Base-by-base conservation (phyloP, 1,140 invertebrate species). In the Leptinotarsa texana region DNA sequence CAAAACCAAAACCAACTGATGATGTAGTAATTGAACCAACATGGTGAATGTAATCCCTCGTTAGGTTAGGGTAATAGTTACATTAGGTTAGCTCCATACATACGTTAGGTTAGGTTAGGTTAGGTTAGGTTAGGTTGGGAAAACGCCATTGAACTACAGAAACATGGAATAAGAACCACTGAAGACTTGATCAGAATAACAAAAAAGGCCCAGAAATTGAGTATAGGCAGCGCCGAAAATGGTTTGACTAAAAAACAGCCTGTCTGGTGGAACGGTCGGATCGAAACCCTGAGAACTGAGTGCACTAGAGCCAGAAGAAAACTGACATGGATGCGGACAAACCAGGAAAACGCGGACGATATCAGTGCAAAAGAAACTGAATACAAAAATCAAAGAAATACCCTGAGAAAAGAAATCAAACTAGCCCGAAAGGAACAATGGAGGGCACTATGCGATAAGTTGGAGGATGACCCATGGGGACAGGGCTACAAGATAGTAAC, bases 261-360 rank as follows among this genome's bases (percentile, higher is more conserved):
- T 27, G 48, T 22, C 22, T 65, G 63, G 22, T 65, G 63, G 63
- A 65, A 57, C n/a, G n/a, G n/a, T 8, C 51, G 51, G n/a, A 57
- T 57, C 4, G 51, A 57, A 57, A 57, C 51, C 51, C 51, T 57
- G 15, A 57, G 51, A 57, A 18, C 15, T 17, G 51, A 57, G n/a
- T 57, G 51, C n/a, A 57, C 15, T 8, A 57, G n/a, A 18, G 51
- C 51, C n/a, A 57, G 51, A 18, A 57, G 51, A 57, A 18, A 17
- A 57, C 51, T 57, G n/a, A 57, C 51, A 57, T 4, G 51, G 51
- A 15, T n/a, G n/a, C 17, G 51, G n/a, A 57, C 15, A 57, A 57
- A 57, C n/a, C 51, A 15, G 15, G 6, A 15, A 15, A 57, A 57
- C 51, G n/a, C 6, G 51, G 17, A 57, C 15, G n/a, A 57, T 57